Conservation (phyloP, 2,888 invertebrate genomes). For the Terebella lapidaria region DNA sequence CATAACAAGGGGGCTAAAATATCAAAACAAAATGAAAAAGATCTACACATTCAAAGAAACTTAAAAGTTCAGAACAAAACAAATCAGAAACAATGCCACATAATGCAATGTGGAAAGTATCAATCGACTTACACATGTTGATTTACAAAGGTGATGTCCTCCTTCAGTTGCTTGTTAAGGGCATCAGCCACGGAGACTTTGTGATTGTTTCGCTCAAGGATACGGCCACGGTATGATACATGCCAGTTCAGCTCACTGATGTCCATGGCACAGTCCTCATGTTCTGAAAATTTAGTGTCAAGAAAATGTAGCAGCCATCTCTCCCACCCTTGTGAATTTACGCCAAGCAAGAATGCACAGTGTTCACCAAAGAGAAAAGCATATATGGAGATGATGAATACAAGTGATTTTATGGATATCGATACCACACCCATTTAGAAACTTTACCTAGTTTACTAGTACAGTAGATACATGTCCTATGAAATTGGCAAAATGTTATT, state of each 20-base stretch:
- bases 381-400: no score
- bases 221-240: constrained; percentile 39
- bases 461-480: no score
- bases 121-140: constrained; percentile 40
- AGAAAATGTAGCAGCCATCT: no score
- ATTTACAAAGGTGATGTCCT: constrained; percentile 48
- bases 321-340: no score
- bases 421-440: no score
- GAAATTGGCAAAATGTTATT: no score
- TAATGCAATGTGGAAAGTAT: no score
- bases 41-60: constrained; percentile 25
- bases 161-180: constrained; percentile 41
- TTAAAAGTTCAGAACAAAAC: not conserved
- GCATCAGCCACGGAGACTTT: constrained; percentile 38
- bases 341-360: no score
- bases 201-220: constrained; percentile 33
- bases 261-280: constrained; percentile 48
- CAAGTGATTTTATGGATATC: no score
- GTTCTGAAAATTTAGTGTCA: no score
- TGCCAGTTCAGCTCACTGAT: constrained; percentile 51
- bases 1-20: constrained; percentile 44
- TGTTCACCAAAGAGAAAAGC: no score
- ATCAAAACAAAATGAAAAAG: not conserved
- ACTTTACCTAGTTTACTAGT: no score
- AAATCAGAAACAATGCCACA: not conserved